Evolutionary conservation across 2,113 vertebrate species (phyloP).

Genomic region (Grus americana): DNA sequence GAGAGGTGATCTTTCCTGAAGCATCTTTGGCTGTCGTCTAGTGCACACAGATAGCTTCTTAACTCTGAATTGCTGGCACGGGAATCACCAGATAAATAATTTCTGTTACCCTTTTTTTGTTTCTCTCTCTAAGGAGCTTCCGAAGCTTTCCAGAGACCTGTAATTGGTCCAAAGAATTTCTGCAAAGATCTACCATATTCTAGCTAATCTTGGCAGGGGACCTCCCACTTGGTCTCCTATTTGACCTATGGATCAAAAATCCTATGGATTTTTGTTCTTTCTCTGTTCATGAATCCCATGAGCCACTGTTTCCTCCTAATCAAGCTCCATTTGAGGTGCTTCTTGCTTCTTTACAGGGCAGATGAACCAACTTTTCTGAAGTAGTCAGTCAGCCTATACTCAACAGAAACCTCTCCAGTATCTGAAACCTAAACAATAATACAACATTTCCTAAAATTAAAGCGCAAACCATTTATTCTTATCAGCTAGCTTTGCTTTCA

Average conservation of each 20-base stretch:
- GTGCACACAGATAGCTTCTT: not conserved
- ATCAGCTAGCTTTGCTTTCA: not conserved
- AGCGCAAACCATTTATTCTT: not conserved
- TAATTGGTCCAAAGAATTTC: not conserved
- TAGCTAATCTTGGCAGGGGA: not conserved
- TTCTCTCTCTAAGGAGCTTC: not conserved
- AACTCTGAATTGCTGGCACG: not conserved
- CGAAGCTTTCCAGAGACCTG: not conserved
- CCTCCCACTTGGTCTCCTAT: not conserved
- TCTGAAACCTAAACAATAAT: not conserved
- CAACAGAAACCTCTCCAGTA: not conserved
- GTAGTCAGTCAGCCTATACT: not conserved
- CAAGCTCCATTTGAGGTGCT: not conserved
- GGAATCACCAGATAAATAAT: not conserved
- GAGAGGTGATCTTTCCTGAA: slow-evolving; percentile 81
- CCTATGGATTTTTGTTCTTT: not conserved
- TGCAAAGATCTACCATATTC: not conserved
- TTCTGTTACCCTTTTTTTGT: not conserved
- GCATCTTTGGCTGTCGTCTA: not conserved
- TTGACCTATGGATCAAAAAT: not conserved
- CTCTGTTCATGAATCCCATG: not conserved
- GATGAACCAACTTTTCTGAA: not conserved
- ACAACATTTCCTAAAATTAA: not conserved
- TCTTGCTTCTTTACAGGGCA: not conserved
- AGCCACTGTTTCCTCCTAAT: not conserved